Evolutionary conservation across 2,113 vertebrate genomes (phyloP), one percentile per base, ranked within the genome.

Genomic region (Ifrita kowaldi): DNA sequence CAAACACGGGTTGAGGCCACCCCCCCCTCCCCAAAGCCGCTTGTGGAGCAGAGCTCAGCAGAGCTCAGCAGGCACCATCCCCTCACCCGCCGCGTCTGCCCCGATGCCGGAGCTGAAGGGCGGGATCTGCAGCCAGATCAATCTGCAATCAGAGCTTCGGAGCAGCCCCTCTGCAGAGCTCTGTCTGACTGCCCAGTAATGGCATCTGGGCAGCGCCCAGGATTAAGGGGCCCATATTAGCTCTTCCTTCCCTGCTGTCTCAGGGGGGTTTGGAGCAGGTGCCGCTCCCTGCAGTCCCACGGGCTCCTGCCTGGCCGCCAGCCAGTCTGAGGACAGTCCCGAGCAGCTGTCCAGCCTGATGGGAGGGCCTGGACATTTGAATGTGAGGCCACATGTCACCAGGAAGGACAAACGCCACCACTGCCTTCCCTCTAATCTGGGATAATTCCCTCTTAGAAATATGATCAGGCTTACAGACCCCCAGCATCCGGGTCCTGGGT

Each of bases 221-320:
- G 95, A 88, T 91, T 92, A 79, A 11, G 53, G 84, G 37, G 19
- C 46, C 50, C 12, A 0, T 23, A 26, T 64, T 3, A 77, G 87
- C 86, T 7, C 30, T 4, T 50, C 68, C 65, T 87, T 37, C 62
- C 93, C 95, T 21, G 81, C 93, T 84, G 86, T 70, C 88, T 33
- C 68, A 8, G 86, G 15, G 75, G 92, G 90, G 21, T 32, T 62
- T 73, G 91, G 39, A 97, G 97, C 97, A 98, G 97, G 94, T 95
- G 97, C 82, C 86, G 42, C 7, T 7, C 83, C 28, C 93, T 6
- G 41, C 65, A 68, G 74, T 77, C 95, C 91, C 47, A 10, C 77
- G 52, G 87, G 87, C 95, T 96, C 97, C 95, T 80, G 96, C 96
- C 91, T 97, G 98, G 98, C 98, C 24, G 97, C 98, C 98, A 87